Evolutionary conservation across 2,113 vertebrate species (phyloP).

Genomic region (Entosphenus tridentatus): DNA sequence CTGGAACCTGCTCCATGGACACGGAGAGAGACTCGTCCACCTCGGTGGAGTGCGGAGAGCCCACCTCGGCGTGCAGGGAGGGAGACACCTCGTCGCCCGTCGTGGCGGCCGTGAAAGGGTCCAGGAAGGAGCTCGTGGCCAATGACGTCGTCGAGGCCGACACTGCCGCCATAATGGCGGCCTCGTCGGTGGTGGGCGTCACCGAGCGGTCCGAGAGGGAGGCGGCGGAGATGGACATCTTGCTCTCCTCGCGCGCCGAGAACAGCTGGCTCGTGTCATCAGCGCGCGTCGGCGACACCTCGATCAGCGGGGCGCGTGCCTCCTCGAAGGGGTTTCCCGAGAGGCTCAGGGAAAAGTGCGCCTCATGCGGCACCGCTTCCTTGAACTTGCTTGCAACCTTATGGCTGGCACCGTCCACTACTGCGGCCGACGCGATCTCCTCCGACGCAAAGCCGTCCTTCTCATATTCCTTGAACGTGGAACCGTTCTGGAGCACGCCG

Average conservation of each 20-base stretch:
- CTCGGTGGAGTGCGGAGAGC: constrained; percentile 57
- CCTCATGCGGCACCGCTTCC: too few species aligned
- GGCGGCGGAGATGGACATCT: constrained; percentile 95
- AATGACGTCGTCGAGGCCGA: constrained; percentile 80
- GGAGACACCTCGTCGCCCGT: constrained; percentile 17
- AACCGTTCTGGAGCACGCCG: too few species aligned
- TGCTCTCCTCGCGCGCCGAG: constrained; percentile 67
- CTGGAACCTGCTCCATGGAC: constrained; percentile 23
- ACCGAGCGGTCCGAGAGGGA: constrained; percentile 79
- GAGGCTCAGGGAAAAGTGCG: too few species aligned
- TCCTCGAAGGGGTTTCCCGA: too few species aligned
- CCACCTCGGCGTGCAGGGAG: constrained; percentile 48
- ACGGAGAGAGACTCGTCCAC: constrained; percentile 55
- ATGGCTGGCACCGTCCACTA: too few species aligned
- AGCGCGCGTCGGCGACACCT: not conserved
- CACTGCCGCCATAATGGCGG: constrained; percentile 41
- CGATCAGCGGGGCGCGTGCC: not conserved
- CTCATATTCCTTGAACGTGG: too few species aligned
- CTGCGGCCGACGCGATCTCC: too few species aligned
- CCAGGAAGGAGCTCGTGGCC: constrained; percentile 73
- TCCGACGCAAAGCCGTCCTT: too few species aligned
- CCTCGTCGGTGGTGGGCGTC: constrained; percentile 65
- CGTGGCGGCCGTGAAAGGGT: constrained; percentile 23
- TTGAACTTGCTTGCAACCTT: too few species aligned
- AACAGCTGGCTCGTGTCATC: constrained; percentile 19